Conservation (phyloP, 2,888 invertebrate species). For the Polydrusus cervinus region DNA sequence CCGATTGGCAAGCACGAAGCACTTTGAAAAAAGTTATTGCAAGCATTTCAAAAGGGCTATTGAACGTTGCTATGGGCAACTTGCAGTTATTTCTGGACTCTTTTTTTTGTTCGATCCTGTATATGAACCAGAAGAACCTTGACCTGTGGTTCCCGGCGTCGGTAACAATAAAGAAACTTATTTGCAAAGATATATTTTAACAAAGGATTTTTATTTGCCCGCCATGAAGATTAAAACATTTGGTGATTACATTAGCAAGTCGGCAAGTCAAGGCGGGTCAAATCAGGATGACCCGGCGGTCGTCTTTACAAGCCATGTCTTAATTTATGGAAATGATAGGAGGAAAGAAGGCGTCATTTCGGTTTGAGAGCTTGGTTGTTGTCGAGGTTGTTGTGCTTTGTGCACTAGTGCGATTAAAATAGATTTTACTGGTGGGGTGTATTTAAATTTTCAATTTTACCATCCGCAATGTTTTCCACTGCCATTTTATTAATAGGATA, state of each 20-base stretch:
- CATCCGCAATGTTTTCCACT: too few relatives aligned
- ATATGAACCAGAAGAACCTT: neutral
- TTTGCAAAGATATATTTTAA: neutral
- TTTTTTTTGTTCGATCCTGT: too few relatives aligned
- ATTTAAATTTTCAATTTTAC: too few relatives aligned
- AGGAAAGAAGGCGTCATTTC: neutral
- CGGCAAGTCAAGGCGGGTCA: slow-evolving; percentile 25
- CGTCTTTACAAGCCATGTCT: neutral
- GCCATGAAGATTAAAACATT: neutral
- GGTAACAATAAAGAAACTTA: neutral
- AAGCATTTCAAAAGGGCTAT: too few relatives aligned
- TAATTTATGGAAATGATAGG: neutral
- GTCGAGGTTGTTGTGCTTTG: neutral
- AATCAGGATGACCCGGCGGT: slow-evolving; percentile 14
- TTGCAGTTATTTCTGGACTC: too few relatives aligned
- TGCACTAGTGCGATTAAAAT: neutral
- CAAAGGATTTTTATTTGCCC: slow-evolving; percentile 1
- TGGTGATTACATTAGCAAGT: slow-evolving; percentile 19
- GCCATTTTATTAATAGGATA: too few relatives aligned
- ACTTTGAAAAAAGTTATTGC: too few relatives aligned
- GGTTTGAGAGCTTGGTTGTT: too few relatives aligned
- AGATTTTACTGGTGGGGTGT: neutral
- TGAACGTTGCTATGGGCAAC: too few relatives aligned
- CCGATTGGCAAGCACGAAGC: too few relatives aligned
- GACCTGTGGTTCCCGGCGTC: neutral